Evolutionary conservation across 2,113 vertebrate species (phyloP), one percentile per base, ranked within the genome.

Genomic region (Chaetodon trifascialis): DNA sequence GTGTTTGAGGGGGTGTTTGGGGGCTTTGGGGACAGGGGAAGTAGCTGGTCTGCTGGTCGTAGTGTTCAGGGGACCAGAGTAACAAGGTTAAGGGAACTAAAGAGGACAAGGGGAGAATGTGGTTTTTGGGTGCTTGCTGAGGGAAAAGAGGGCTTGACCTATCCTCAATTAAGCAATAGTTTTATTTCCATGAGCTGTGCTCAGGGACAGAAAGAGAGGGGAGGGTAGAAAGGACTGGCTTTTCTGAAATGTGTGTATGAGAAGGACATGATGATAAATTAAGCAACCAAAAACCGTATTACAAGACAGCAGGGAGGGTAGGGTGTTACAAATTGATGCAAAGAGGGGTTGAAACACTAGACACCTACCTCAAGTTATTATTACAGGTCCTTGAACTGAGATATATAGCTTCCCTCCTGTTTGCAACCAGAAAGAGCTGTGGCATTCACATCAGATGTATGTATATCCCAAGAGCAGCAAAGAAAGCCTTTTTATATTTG

Each of bases 321-420:
- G 62, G 79, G 83, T 86, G 80, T 83, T 89, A 93, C 82, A 91
- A 91, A 93, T 92, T 87, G 81, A 94, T 90, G 86, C 78, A 92
- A 92, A 94, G 92, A 95, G 92, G 93, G 89, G 86, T 93, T 84
- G 91, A 94, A 93, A 94, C 85, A 86, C 94, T 93, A 89, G 94
- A 95, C 95, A 96, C 96, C 96, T 97, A 96, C 97, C 96, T 97
- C 95, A 92, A 92, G 87, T 92, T 91, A 91, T 90, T 90, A 92
- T 93, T 89, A 95, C 91, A 95, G 91, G 93, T 95, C 95, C 95
- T 89, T 95, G 89, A 78, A 93, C 87, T 90, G 88, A 91, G 93
- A 90, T 90, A 82, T 88, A 91, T 88, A 91, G 82, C 83, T 91
- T 93, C 85, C 82, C 88, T 91, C 91, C 90, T 90, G 89, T 93